Conservation (phyloP, 2,888 invertebrate species). For the Aplocera efformata region DNA sequence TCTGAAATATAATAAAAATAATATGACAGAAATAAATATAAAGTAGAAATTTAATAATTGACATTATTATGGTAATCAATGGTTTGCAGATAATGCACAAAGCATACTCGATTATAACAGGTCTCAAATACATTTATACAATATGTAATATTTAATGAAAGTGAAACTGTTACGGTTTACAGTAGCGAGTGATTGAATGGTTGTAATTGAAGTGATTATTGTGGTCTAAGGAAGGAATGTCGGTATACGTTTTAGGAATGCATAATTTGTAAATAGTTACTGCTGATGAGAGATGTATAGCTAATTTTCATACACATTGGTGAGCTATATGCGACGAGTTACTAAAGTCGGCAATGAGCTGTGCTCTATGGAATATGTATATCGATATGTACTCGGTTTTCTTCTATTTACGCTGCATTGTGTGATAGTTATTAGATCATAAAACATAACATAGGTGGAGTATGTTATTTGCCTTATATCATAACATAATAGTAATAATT, state of each 20-base stretch:
- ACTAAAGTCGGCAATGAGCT: conserved; percentile 33
- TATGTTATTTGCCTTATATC: conserved; percentile 56
- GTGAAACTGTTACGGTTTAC: conserved; percentile 1
- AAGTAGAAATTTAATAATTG: conserved; percentile 3
- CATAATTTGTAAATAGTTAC: conserved; percentile 44
- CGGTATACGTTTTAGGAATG: conserved; percentile 61
- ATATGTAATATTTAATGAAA: conserved; percentile 12
- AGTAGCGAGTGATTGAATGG: conserved; percentile 28
- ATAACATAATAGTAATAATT: conserved; percentile 36
- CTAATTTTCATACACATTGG: neutral
- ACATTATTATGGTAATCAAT: conserved; percentile 2
- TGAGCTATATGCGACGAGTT: conserved; percentile 4
- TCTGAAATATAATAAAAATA: too few species aligned
- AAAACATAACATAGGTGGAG: conserved; percentile 21
- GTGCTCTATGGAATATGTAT: conserved; percentile 40
- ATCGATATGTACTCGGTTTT: conserved; percentile 37
- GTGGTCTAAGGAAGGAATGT: conserved; percentile 33
- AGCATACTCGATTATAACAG: conserved; percentile 10
- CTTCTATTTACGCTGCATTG: conserved; percentile 31
- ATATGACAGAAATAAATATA: conserved; percentile 4
- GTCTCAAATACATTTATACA: conserved; percentile 17
- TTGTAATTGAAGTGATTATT: conserved; percentile 30
- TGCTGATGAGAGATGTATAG: conserved; percentile 8
- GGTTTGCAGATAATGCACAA: conserved; percentile 9
- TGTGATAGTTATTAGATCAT: conserved; percentile 36